phyloP scores from a whole-genome alignment of 2,113 vertebrate species.

The Nipponia nippon region DNA sequence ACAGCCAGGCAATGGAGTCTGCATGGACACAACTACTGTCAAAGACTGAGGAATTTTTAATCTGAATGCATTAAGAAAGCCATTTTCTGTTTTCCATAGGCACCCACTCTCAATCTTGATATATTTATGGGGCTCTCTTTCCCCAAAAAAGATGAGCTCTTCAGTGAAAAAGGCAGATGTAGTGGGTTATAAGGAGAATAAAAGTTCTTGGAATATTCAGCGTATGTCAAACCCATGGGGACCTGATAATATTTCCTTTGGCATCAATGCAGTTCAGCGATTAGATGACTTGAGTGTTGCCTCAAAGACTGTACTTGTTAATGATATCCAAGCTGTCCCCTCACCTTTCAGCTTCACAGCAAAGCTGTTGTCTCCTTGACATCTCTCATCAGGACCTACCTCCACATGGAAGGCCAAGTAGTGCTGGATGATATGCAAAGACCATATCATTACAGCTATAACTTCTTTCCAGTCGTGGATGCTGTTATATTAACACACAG shows the following conservation, averaged over 20 bases:
- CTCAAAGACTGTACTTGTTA: background rate
- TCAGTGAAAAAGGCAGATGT: background rate
- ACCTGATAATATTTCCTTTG: background rate
- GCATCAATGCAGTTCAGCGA: background rate
- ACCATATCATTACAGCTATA: rapidly evolving
- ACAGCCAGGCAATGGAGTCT: background rate
- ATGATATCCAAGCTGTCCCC: background rate
- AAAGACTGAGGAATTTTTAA: rapidly evolving
- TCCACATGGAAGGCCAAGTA: background rate
- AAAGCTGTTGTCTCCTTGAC: background rate
- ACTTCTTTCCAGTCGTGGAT: rapidly evolving
- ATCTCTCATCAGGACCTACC: background rate
- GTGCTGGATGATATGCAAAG: background rate
- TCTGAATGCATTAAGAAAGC: rapidly evolving
- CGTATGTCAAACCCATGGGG: background rate
- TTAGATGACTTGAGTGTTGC: background rate
- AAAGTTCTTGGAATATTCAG: background rate
- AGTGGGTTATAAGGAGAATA: background rate
- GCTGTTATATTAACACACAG: background rate
- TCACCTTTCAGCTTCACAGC: background rate
- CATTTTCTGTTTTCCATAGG: background rate
- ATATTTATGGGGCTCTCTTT: background rate
- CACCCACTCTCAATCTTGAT: rapidly evolving
- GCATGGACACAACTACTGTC: background rate
- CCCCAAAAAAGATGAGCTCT: rapidly evolving